Evolutionary conservation across 2,113 vertebrate genomes (phyloP), one percentile per base, ranked within the genome.

Genomic region (Miniopterus natalensis): DNA sequence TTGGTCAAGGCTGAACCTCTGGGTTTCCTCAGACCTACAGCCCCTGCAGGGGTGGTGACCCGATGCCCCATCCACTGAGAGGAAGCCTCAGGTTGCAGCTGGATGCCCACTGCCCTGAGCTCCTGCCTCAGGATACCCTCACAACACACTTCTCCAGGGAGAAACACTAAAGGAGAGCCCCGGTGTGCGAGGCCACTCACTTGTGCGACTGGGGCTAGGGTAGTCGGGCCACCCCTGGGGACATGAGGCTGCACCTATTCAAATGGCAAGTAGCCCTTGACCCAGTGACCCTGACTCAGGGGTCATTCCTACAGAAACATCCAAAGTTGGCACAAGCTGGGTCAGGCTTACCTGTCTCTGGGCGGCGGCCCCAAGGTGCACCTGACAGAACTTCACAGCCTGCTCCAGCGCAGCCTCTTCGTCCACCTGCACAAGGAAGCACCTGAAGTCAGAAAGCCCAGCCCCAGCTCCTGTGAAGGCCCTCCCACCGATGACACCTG

Each of bases 341-440:
- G 17, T 13, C 13, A 6, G 3, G 6, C 98, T 98, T 98, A 99
- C 99, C 99, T 99, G 99, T 98, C 99, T 99, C 98, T 99, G 99
- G 94, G 99, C 98, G 45, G 99, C 98, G 3, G 99, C 97, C 92
- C 99, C 99, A 96, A 99, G 98, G 84, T 99, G 99, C 94, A 99
- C 98, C 98, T 99, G 99, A 97, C 99, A 99, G 98, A 99, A 99
- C 98, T 99, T 99, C 97, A 99, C 99, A 31, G 99, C 99, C 98
- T 99, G 99, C 95, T 99, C 99, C 98, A 99, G 98, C 7, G 99
- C 99, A 23, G 99, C 99, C 87, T 99, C 99, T 98, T 99, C 99
- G 36, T 99, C 99, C 89, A 99, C 99, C 99, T 99, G 98, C 70
- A 88, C 95, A 90, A 97, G 96, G 45, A 98, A 7, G 98, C 6